Evolutionary conservation across 2,797 vertebrate species (phyloP).

Genomic region (Acanthiza pusilla): DNA sequence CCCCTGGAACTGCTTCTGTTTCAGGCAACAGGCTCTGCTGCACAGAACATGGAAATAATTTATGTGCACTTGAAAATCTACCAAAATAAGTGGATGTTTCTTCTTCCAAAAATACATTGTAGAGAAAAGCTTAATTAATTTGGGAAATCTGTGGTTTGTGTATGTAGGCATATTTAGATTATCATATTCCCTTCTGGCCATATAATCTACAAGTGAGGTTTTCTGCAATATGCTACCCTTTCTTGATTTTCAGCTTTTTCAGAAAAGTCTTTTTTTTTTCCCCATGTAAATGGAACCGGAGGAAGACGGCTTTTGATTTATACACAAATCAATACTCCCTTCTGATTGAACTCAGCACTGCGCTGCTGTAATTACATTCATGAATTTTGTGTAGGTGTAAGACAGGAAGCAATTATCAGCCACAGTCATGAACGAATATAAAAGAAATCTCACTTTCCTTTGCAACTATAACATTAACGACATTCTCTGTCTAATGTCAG

Average conservation of each 20-base stretch:
- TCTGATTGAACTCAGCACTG: constrained; percentile 46
- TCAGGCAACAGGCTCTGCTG: neutral
- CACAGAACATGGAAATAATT: neutral
- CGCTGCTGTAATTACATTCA: constrained; percentile 64
- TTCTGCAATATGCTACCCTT: neutral
- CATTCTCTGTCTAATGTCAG: constrained; percentile 27
- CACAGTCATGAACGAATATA: constrained; percentile 8
- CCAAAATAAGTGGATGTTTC: neutral
- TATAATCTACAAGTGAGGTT: neutral
- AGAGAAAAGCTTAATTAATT: constrained; percentile 8
- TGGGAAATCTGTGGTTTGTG: neutral
- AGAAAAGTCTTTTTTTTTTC: neutral
- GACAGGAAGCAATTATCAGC: constrained; percentile 69
- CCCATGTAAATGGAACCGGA: neutral
- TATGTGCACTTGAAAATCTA: neutral
- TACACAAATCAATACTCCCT: constrained; percentile 62
- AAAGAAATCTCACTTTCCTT: constrained; percentile 59
- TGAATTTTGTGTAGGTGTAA: constrained; percentile 72
- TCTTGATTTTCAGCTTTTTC: neutral
- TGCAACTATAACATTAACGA: constrained; percentile 18
- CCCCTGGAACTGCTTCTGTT: neutral
- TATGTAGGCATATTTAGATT: neutral
- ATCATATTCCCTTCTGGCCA: neutral
- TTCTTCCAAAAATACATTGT: neutral
- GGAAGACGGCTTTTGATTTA: constrained; percentile 48